phyloP scores from a whole-genome alignment of 1,140 invertebrate species.

The Leptinotarsa defecta region DNA sequence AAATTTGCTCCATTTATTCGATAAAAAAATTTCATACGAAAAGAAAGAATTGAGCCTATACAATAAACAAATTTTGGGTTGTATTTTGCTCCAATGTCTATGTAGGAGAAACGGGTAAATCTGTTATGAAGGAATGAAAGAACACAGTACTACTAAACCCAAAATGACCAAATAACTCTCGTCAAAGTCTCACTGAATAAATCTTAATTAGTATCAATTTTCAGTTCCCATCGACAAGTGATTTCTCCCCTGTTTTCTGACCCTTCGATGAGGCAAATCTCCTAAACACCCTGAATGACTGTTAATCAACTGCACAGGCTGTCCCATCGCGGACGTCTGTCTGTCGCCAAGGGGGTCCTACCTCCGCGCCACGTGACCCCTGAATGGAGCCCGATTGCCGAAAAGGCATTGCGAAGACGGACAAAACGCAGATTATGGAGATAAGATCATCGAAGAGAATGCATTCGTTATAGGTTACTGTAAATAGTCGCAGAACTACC shows the following conservation, averaged over 20 bases:
- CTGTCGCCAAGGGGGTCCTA: background rate
- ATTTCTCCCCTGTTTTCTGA: too few relatives aligned
- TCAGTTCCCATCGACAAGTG: background rate
- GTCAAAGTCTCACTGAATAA: background rate
- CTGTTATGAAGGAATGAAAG: too few relatives aligned
- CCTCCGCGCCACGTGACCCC: conserved; percentile 7
- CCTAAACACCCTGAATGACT: conserved; percentile 3
- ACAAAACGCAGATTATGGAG: conserved; percentile 20
- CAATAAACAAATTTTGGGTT: too few relatives aligned
- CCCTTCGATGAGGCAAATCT: background rate
- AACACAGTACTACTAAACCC: too few relatives aligned
- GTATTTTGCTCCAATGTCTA: too few relatives aligned
- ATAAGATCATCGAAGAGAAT: conserved; percentile 15
- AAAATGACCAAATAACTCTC: too few relatives aligned
- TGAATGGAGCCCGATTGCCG: conserved; percentile 2
- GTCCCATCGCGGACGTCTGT: background rate
- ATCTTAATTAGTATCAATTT: background rate
- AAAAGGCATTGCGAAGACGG: conserved; percentile 11
- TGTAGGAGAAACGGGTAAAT: too few relatives aligned
- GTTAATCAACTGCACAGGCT: background rate
- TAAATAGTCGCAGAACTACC: conserved; percentile 5
- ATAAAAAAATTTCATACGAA: too few relatives aligned
- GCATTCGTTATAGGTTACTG: conserved; percentile 13
- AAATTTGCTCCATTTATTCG: too few relatives aligned
- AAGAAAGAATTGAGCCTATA: too few relatives aligned